Conservation (phyloP, 2,797 vertebrate species). For the Rhabdophis nuchalis region DNA sequence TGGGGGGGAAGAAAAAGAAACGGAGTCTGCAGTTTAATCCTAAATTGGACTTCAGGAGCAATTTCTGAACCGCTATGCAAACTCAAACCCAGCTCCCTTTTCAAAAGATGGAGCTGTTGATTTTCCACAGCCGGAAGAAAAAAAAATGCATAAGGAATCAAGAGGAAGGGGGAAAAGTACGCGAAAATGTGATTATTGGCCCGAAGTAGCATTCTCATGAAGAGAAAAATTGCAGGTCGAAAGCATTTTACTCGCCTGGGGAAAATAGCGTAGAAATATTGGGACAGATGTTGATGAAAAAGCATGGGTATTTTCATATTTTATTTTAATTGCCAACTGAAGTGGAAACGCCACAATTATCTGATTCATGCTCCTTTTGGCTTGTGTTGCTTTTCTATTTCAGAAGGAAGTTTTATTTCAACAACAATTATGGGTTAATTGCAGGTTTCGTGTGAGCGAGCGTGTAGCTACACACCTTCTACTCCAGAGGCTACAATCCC, state of each 20-base stretch:
- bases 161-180: not conserved
- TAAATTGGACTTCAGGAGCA: not conserved
- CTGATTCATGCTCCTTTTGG: not conserved
- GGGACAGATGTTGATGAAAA: not conserved
- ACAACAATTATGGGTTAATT: not conserved
- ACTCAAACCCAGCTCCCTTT: not conserved
- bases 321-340: not conserved
- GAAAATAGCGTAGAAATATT: not conserved
- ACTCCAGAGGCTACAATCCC: not conserved
- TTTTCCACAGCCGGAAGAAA: not conserved
- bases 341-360: not conserved
- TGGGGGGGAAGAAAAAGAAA: not conserved
- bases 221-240: not conserved
- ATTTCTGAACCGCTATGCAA: not conserved
- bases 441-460: not conserved
- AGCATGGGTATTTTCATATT: not conserved
- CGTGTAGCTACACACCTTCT: not conserved
- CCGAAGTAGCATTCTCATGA: not conserved
- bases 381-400: not conserved
- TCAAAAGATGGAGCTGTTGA: not conserved
- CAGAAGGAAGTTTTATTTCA: not conserved
- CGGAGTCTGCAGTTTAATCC: not conserved
- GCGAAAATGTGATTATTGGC: not conserved
- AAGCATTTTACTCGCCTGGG: not conserved
- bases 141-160: not conserved